Conservation (phyloP, 2,888 invertebrate genomes). For the Abrostola triplasia region DNA sequence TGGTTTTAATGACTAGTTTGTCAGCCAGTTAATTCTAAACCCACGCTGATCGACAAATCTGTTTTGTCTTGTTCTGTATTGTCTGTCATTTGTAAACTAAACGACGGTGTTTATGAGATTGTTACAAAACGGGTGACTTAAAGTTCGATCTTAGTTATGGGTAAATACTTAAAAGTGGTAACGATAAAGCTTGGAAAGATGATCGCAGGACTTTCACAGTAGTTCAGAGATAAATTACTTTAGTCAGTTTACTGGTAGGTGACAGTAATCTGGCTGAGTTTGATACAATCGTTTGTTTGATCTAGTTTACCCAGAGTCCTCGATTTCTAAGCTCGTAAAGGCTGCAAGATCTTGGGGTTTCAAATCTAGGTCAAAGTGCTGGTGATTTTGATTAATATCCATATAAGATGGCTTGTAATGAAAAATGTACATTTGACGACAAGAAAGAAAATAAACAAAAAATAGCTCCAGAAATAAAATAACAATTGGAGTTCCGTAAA, state of each 20-base stretch:
- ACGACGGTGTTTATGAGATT: constrained; percentile 16
- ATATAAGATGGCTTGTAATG: too few species aligned
- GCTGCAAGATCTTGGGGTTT: too few species aligned
- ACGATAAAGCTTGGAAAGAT: background rate
- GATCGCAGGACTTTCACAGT: too few species aligned
- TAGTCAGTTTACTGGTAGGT: too few species aligned
- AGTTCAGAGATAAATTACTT: too few species aligned
- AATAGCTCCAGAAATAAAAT: background rate
- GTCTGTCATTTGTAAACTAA: constrained; percentile 5
- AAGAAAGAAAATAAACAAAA: background rate
- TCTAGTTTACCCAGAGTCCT: too few species aligned
- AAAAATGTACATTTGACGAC: too few species aligned
- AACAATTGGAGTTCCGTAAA: constrained; percentile 7
- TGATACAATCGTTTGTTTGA: too few species aligned
- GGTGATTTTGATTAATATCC: too few species aligned
- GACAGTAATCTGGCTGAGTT: too few species aligned
- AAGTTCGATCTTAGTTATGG: background rate
- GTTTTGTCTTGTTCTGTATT: constrained; percentile 10
- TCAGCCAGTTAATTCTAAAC: constrained; percentile 15
- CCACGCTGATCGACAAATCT: constrained; percentile 25
- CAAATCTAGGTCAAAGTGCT: too few species aligned
- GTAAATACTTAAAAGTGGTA: background rate
- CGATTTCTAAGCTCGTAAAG: too few species aligned
- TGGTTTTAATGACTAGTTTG: constrained; percentile 29
- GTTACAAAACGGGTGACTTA: background rate